phyloP scores from a whole-genome alignment of 2,888 invertebrate genomes.

The Pardosa pseudoannulata region DNA sequence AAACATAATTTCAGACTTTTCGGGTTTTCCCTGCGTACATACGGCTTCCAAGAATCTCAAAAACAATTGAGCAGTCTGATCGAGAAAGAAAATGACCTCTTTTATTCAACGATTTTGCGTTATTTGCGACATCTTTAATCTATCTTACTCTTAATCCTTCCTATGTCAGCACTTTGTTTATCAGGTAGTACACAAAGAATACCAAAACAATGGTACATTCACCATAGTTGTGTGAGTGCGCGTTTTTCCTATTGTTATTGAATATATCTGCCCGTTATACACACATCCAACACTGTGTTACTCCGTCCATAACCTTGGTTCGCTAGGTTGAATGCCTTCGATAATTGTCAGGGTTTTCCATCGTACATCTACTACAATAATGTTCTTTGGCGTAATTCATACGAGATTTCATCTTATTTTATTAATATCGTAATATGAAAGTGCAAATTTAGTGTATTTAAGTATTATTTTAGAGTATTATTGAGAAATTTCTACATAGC shows the following conservation, averaged over 20 bases:
- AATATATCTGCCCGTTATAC: not conserved
- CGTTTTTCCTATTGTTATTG: conserved; percentile 50
- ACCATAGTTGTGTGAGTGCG: conserved; percentile 51
- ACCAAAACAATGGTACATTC: conserved; percentile 64
- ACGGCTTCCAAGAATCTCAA: not conserved
- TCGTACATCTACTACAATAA: conserved; percentile 25
- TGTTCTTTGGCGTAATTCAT: no score
- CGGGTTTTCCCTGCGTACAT: not conserved
- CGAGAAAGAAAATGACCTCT: not conserved
- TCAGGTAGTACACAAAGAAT: conserved; percentile 49
- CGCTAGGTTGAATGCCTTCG: conserved; percentile 51
- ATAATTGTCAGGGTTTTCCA: conserved; percentile 28
- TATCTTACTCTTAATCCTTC: conserved; percentile 42
- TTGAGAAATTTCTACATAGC: no score
- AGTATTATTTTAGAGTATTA: no score
- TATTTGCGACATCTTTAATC: conserved; percentile 39
- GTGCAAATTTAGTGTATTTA: no score
- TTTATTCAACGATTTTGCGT: conserved; percentile 2
- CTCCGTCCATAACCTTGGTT: conserved; percentile 45
- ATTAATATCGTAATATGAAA: no score
- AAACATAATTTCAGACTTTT: not conserved
- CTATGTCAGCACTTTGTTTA: conserved; percentile 52
- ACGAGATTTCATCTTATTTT: no score
- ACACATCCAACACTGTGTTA: conserved; percentile 21
- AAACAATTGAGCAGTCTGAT: not conserved